Evolutionary conservation across 2,888 invertebrate genomes (phyloP).

Genomic region (Drosophila mimica): DNA sequence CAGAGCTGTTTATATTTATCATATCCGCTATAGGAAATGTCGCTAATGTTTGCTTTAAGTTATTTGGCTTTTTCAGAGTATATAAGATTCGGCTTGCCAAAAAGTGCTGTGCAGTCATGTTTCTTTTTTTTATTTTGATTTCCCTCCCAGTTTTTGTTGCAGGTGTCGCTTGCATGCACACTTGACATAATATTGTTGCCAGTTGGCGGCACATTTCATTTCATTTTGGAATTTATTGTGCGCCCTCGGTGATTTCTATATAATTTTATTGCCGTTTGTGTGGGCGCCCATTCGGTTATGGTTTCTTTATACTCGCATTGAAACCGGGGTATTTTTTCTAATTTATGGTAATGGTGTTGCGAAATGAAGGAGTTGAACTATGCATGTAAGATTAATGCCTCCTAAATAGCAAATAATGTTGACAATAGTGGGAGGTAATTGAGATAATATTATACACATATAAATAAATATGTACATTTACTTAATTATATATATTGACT

Average conservation of each 20-base stretch:
- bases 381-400: constrained; percentile 7
- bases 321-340: constrained; percentile 8
- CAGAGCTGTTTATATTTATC: neutral
- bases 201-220: constrained; percentile 62
- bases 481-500: neutral
- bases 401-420: neutral
- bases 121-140: constrained; percentile 5
- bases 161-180: constrained; percentile 61
- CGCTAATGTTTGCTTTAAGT: neutral
- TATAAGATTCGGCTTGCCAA: neutral
- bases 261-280: constrained; percentile 62
- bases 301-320: constrained; percentile 23
- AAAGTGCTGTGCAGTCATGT: neutral
- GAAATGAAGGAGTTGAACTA: constrained; percentile 34
- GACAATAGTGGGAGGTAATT: neutral
- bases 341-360: constrained; percentile 47
- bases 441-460: neutral
- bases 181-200: constrained; percentile 66
- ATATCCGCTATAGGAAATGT: neutral
- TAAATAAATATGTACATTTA: neutral
- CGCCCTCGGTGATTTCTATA: constrained; percentile 59
- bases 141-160: constrained; percentile 41
- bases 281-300: constrained; percentile 49
- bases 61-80: neutral
- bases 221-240: constrained; percentile 59